Percentiles rank a stretch among this genome's conserved stretches.
Conservation (phyloP, 2,797 vertebrate species). For the Scleropages formosus region DNA sequence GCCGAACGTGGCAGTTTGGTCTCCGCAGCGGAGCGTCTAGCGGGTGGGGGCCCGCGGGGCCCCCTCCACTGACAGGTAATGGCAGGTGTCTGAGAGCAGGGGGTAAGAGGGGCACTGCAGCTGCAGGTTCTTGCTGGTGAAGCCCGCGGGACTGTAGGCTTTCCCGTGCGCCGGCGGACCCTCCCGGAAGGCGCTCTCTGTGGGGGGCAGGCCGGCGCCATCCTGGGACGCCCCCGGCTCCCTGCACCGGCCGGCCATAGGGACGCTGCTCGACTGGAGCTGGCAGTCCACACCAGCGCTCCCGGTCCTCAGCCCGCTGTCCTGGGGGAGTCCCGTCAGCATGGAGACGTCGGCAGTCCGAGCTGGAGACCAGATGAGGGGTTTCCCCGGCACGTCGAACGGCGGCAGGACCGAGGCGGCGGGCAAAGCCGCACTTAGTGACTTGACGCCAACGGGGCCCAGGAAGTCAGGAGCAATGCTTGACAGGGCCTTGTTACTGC, state of each 20-base stretch:
- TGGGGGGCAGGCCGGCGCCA: slow-evolving; percentile 50
- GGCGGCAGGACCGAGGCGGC: slow-evolving; percentile 59
- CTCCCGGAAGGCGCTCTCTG: slow-evolving; percentile 68
- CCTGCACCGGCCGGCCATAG: slow-evolving; percentile 58
- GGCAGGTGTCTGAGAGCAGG: slow-evolving; percentile 74
- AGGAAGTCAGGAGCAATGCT: slow-evolving; percentile 67
- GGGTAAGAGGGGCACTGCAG: slow-evolving; percentile 77
- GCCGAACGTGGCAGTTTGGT: neutral
- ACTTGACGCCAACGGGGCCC: slow-evolving; percentile 62
- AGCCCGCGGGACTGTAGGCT: slow-evolving; percentile 71
- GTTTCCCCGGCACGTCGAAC: slow-evolving; percentile 77
- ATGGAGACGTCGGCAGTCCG: slow-evolving; percentile 77
- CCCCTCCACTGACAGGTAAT: slow-evolving; percentile 83
- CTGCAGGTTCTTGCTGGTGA: slow-evolving; percentile 76
- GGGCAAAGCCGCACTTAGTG: slow-evolving; percentile 32
- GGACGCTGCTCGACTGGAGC: slow-evolving; percentile 60
- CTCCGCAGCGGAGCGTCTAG: slow-evolving; percentile 13
- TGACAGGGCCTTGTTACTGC: slow-evolving; percentile 59
- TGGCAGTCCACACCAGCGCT: slow-evolving; percentile 64
- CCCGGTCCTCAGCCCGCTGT: slow-evolving; percentile 63
- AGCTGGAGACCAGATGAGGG: slow-evolving; percentile 92
- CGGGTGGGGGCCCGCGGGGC: slow-evolving; percentile 37
- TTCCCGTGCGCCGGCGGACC: slow-evolving; percentile 68
- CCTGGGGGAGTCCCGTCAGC: slow-evolving; percentile 59
- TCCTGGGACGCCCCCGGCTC: slow-evolving; percentile 61